Evolutionary conservation across 2,113 vertebrate genomes (phyloP), one percentile per base, ranked within the genome.

Genomic region (Antechinus flavipes): DNA sequence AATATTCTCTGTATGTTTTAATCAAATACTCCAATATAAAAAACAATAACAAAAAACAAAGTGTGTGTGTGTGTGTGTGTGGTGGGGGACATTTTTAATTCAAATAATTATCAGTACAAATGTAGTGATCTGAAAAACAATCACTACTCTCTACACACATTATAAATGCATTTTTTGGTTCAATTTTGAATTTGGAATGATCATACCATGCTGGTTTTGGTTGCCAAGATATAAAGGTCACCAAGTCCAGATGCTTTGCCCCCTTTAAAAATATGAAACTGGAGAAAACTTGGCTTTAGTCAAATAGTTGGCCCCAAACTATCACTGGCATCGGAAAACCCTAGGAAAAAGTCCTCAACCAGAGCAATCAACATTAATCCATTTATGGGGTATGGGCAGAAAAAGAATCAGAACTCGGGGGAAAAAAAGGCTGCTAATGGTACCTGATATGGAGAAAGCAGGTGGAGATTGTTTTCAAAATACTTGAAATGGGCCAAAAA

Each of bases 401-500:
- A 47, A 47, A 89, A 68, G 47, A 46, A 56, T 6, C 0, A 10
- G 76, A 91, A 53, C 42, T 35, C 27, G 52, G 11, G 49, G 49
- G 4, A 0, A 5, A 46, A 11, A 42, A 76, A 10, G 0, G 35
- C n/a, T 49, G 46, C 7, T 2, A 0, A 1, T 46, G 93, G 96
- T 98, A 99, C 99, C 99, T 99, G 99, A 96, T 98, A 97, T 0
- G 98, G 98, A 54, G 99, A 99, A 56, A 99, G 99, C 76, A 99
- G 96, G 35, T 97, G 96, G 68, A 99, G 97, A 93, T 97, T 99
- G 30, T 96, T 98, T 97, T 99, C 98, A n/a, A 99, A 98, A 56
- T 98, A 35, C 54, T 95, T 98, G 94, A 98, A 98, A 93, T 91
- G 93, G 91, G 97, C 97, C 94, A 99, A 96, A 94, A 99, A 99